Base-by-base conservation (phyloP, 2,888 invertebrate genomes). In the Amphipoea lucens region DNA sequence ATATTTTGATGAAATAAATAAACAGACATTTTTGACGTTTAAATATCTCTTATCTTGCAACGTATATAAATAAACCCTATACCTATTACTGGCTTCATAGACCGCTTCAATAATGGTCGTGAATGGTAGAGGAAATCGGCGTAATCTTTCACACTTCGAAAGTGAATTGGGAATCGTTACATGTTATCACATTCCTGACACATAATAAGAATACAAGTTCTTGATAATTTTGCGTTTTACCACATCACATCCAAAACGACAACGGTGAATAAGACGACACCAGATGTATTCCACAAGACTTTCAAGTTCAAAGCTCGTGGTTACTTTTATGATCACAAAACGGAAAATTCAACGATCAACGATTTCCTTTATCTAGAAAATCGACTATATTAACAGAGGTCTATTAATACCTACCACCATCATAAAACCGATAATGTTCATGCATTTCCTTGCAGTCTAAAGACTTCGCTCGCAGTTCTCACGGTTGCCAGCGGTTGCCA, bases 401-500 rank as follows among this genome's bases (percentile, higher is more conserved):
- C 6, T 63, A 23, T 20, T 20, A 36, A 48, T 74, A 54, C 17
- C 20, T 36, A 48, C 40, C 5, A 40, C 14, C 9, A 17, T 54
- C 29, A 12, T 54, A 54, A 69, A 82, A 36, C 45, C 29, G 1
- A 40, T 60, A 20, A 40, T 54, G 40, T 40, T 62, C 57, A n/a
- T 51, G 14, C 42, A 70, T 76, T 87, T 79, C 83, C 85, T 66
- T 72, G 67, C 71, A 54, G 54, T 14, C 40, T 12, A 65, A 4
- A 79, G 54, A 68, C 51, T 68, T 79, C 76, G 66, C 42, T 71
- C 0, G 23, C 42, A 62, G 74, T 85, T 85, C 85, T 63, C 85
- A 84, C 87, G 78, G 70, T 79, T 81, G 60, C 82, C 36, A 17
- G 62, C 70, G 75, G 77, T 83, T 78, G 78, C 79, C 69, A 75